Percentiles rank a stretch among this genome's conserved stretches.
Conservation (phyloP, 2,113 vertebrate genomes). For the Acinonyx jubatus region DNA sequence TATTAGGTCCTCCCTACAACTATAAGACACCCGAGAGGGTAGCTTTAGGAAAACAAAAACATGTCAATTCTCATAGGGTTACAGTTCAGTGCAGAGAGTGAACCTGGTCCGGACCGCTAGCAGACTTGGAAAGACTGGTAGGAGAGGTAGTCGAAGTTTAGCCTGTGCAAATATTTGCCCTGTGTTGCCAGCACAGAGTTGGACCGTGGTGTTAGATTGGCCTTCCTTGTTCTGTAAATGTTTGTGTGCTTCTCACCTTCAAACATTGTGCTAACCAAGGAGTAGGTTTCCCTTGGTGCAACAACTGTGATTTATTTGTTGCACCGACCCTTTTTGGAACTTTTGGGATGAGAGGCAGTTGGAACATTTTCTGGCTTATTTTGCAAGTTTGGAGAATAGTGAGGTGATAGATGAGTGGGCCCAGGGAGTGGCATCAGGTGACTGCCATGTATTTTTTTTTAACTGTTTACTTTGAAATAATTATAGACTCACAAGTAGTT, state of each 20-base stretch:
- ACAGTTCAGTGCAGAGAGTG: too few relatives aligned
- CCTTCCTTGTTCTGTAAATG: background rate
- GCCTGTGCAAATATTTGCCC: background rate
- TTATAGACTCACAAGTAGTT: background rate
- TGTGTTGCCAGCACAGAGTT: background rate
- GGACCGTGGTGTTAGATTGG: background rate
- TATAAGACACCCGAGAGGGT: background rate
- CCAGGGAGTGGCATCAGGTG: background rate
- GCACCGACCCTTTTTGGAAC: background rate
- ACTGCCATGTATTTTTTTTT: background rate
- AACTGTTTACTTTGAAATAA: conserved; percentile 21
- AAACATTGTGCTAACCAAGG: background rate
- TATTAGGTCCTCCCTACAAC: background rate
- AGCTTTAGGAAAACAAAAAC: background rate
- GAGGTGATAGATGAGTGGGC: background rate
- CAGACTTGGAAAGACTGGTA: background rate
- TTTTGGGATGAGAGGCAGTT: background rate
- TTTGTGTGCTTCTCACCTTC: background rate
- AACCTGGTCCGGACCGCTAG: background rate
- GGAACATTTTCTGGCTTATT: background rate
- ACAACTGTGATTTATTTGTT: background rate
- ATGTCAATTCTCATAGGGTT: background rate
- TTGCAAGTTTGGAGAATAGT: background rate
- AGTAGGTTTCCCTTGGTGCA: background rate
- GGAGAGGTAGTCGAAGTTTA: background rate